Percentiles rank a stretch among this genome's conserved stretches.
phyloP scores from a whole-genome alignment of 2,888 invertebrate genomes.

The Acleris holmiana region DNA sequence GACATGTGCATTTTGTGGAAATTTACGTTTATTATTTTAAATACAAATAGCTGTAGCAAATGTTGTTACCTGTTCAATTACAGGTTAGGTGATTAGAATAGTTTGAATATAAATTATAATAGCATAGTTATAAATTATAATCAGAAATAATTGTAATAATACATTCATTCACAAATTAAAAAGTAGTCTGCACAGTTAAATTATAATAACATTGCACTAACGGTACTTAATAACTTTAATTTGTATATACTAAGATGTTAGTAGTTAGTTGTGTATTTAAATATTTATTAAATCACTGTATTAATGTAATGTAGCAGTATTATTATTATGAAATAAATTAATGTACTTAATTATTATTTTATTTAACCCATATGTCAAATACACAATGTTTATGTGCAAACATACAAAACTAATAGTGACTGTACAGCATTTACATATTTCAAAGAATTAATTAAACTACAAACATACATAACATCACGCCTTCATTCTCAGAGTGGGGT shows the following conservation, averaged over 20 bases:
- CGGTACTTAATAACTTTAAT: constrained; percentile 6
- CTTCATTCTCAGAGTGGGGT: too few relatives aligned
- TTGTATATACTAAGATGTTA: constrained; percentile 12
- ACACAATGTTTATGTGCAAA: too few relatives aligned
- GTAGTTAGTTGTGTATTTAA: constrained; percentile 53
- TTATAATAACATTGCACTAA: background rate
- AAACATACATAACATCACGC: too few relatives aligned
- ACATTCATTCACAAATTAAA: constrained; percentile 6
- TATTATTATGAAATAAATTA: constrained; percentile 19
- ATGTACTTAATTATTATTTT: background rate
- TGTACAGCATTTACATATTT: too few relatives aligned
- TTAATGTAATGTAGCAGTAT: constrained; percentile 38
- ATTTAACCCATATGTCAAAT: background rate
- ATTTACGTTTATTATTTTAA: constrained; percentile 30
- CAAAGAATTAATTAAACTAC: too few relatives aligned
- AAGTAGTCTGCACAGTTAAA: constrained; percentile 19
- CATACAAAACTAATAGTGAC: too few relatives aligned
- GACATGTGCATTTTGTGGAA: constrained; percentile 27
- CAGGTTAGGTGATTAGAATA: too few relatives aligned
- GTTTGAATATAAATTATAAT: background rate
- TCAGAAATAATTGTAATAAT: constrained; percentile 23
- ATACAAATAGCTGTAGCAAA: background rate
- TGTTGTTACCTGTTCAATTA: too few relatives aligned
- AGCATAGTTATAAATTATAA: constrained; percentile 10
- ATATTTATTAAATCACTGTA: constrained; percentile 56